Evolutionary conservation across 1,140 invertebrate genomes (phyloP).

Genomic region (Spodoptera litura): DNA sequence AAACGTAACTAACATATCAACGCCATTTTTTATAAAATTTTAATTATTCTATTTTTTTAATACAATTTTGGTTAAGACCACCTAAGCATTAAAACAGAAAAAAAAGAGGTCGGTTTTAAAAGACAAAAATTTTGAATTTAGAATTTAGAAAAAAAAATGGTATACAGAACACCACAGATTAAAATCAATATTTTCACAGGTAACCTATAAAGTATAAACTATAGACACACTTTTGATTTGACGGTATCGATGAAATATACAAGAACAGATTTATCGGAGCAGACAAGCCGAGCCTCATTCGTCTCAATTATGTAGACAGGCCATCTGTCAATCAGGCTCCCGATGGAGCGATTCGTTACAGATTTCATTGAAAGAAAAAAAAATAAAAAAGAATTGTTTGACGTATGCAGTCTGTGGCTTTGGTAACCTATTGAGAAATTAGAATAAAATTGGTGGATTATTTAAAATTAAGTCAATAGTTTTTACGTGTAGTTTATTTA

Average conservation of each 20-base stretch:
- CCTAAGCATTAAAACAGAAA: no score
- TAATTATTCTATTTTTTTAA: no score
- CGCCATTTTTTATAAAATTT: no score
- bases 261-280: constrained; percentile 67
- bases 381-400: constrained; percentile 58
- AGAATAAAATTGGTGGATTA: no score
- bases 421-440: neutral
- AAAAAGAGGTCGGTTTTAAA: no score
- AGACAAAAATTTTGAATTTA: no score
- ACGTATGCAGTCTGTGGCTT: constrained; percentile 27
- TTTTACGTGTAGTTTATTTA: neutral
- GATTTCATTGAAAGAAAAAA: constrained; percentile 67
- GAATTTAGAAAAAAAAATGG: no score
- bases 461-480: neutral
- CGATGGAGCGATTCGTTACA: constrained; percentile 75
- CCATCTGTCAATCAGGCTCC: constrained; percentile 81
- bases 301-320: constrained; percentile 82
- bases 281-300: constrained; percentile 73
- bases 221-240: constrained; percentile 23
- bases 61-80: no score
- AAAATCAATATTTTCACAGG: neutral
- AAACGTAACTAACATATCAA: no score
- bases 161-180: neutral
- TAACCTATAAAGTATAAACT: neutral
- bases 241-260: constrained; percentile 65